Evolutionary conservation across 1,140 invertebrate species (phyloP), one percentile per base, ranked within the genome.

Genomic region (Caenorhabditis inopinata): DNA sequence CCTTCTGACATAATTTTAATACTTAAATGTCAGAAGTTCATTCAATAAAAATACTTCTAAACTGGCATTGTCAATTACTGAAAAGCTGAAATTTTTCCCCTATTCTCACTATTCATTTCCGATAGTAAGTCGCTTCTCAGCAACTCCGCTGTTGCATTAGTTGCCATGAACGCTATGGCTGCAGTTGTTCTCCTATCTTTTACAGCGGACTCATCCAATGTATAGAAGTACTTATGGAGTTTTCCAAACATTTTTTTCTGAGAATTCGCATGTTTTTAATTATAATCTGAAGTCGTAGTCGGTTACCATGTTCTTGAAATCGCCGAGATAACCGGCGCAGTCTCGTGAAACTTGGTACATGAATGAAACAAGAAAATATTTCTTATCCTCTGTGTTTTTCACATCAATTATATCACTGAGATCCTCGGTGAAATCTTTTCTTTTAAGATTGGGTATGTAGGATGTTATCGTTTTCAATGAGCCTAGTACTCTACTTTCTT

Each of bases 131-230:
- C 46, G 23, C 35, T 79, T 27, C 78, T 74, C 78, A 79, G 74
- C 18, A 79, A 21, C 35, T 79, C 78, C 1, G 62, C 29, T 18
- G 58, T 79, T 7, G 47, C 47, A 45, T 79, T 79, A 5, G 78
- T 73, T 49, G 51, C 78, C 78, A 79, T 79, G 51, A 74, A 79
- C 1, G 78, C 78, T 29, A 79, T 51, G 0, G 78, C 62, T 29
- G 78, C 78, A 21, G 58, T 23, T 1, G 58, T 32, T 25, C 78
- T 58, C 27, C 58, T 51, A 74, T 79, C 78, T 14, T 45, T 23
- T 5, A 35, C 51, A 21, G 21, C 21, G 2, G 35, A 38, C 2
- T 79, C 78, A 48, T 74, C 73, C 48, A 79, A 32, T 25, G 14
- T 25, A 27, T 79, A 79, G 18, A 79, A 79, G 29, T 74, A 38